Evolutionary conservation across 2,113 vertebrate genomes (phyloP), one percentile per base, ranked within the genome.

Genomic region (Anarrhichthys ocellatus): DNA sequence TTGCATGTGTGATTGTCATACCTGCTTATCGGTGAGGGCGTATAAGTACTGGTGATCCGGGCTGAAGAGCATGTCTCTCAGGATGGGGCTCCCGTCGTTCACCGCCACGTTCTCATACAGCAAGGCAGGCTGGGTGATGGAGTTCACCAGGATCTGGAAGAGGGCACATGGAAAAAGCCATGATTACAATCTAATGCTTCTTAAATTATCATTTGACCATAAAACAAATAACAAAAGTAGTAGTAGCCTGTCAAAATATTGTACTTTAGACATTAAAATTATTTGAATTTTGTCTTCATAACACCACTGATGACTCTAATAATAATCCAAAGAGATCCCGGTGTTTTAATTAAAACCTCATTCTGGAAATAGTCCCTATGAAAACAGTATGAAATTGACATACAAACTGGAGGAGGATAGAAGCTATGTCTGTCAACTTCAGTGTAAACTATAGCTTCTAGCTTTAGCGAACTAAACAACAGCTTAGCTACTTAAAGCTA

Each of bases 51-150:
- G 97, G 76, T 92, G 96, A 82, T 97, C 96, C 0, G 97, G 98
- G 82, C 97, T 98, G 92, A 99, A 96, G 74, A 98, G 96, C 65
- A 99, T 92, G 89, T 99, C 98, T 32, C 97, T 93, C 73, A 98
- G 93, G 89, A 99, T 96, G 75, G 97, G 95, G 85, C 89, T 97
- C 61, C 96, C 96, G 4, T 97, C 95, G 0, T 96, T 97, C 70
- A 97, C 97, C 65, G 94, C 92, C 1, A 98, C 96, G 0, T 96
- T 97, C 88, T 99, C 98, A 0, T 99, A 99, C 76, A 97, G 95
- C 94, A 97, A 87, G 0, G 96, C 96, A 18, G 95, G 94, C 94
- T 94, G 54, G 95, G 90, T 0, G 74, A 82, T 62, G 88, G 95
- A 93, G 93, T 98, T 97, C 87, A 98, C 97, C 58, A 99, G 91